These are phyloP conservation scores for Drosophila ohnishii DNA, from an alignment of 1,140 invertebrate species.

Conservation along the genomic window DNA sequence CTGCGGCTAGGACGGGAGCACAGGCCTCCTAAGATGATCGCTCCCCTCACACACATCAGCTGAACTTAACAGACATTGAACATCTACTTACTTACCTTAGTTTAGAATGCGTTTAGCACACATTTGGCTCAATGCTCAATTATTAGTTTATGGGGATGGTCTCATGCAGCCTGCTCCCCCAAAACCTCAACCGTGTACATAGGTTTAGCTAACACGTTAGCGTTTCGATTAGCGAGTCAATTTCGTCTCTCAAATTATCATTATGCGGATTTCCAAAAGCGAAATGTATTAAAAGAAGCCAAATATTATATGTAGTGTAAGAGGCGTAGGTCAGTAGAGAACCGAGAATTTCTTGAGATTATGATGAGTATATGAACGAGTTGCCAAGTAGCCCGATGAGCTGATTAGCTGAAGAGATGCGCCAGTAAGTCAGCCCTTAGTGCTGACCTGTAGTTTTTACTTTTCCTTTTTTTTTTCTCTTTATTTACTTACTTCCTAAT, in stretches of 20 bases:
- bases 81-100: conserved; percentile 44
- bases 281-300: conserved; percentile 74
- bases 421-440: conserved; percentile 59
- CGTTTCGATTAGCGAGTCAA: conserved; percentile 71
- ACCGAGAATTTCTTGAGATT: conserved; percentile 66
- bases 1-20: conserved; percentile 39
- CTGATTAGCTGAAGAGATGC: conserved; percentile 44
- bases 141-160: conserved; percentile 34
- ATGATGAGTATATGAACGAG: conserved; percentile 62
- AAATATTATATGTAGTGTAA: conserved; percentile 78
- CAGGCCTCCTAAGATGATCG: conserved; percentile 47
- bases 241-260: conserved; percentile 71
- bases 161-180: not conserved
- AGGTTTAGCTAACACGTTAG: conserved; percentile 55
- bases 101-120: conserved; percentile 65
- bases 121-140: conserved; percentile 70
- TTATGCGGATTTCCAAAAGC: conserved; percentile 59
- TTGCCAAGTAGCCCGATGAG: conserved; percentile 67
- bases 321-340: conserved; percentile 60
- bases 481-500: conserved; percentile 18
- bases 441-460: conserved; percentile 63
- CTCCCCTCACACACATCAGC: conserved; percentile 34
- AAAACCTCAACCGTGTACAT: conserved; percentile 65
- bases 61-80: conserved; percentile 50
- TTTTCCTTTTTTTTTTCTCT: conserved; percentile 1